Percentiles rank a stretch among this genome's conserved stretches.
phyloP scores from a whole-genome alignment of 92 coral and sea anemone genomes.

The Blastomussa wellsi region DNA sequence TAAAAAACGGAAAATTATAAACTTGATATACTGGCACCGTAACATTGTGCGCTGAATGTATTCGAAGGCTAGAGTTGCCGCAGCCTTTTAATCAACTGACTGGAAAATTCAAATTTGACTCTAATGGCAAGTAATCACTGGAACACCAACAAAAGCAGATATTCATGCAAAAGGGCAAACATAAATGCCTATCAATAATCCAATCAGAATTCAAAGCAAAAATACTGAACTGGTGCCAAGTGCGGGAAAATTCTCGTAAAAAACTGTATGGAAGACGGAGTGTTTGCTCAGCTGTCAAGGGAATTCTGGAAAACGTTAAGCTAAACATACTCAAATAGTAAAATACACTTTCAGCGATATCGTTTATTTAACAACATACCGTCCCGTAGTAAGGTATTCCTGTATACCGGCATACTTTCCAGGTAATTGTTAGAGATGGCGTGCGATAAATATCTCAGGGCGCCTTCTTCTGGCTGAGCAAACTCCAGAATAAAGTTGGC shows the following conservation, averaged over 20 bases:
- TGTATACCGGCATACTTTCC: conserved; percentile 85
- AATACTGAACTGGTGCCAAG: background rate
- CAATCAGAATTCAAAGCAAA: background rate
- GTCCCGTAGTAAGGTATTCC: conserved; percentile 75
- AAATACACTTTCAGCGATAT: too few species aligned
- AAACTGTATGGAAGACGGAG: too few species aligned
- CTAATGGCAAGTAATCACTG: too few species aligned
- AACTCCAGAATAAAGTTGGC: conserved; percentile 77
- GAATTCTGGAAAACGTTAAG: too few species aligned
- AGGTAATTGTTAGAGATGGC: conserved; percentile 75
- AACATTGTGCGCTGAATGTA: too few species aligned
- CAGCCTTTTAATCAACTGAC: too few species aligned
- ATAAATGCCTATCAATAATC: too few species aligned
- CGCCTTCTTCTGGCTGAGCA: conserved; percentile 66
- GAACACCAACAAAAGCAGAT: background rate
- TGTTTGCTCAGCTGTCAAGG: too few species aligned
- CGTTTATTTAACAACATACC: conserved; percentile 49
- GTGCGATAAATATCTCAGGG: conserved; percentile 61
- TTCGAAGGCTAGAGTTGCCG: too few species aligned
- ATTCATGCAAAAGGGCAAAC: background rate
- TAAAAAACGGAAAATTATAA: background rate
- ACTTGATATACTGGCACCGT: too few species aligned
- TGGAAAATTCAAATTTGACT: too few species aligned
- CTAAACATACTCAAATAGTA: too few species aligned
- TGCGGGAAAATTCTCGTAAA: background rate